Base-by-base conservation (phyloP, 2,888 invertebrate species). In the Xestia ashworthii region DNA sequence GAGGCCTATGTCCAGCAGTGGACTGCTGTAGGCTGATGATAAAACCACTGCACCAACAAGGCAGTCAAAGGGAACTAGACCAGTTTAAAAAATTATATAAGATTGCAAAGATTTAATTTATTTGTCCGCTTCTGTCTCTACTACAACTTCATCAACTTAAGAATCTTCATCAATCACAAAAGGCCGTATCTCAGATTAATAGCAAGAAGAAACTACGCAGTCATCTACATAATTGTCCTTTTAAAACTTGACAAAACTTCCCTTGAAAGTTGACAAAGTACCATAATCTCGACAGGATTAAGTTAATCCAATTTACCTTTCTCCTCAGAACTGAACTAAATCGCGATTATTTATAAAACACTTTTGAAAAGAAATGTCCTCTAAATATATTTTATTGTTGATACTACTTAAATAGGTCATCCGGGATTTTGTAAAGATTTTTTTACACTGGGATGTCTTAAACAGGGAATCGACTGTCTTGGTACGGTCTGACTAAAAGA, bases 251-350 rank as follows among this genome's bases (percentile, higher is more conserved):
- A 75, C 76, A 44, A 58, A 78, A 68, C 62, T 69, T 71, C 11
- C 60, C 32, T 38, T 60, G 19, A 69, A 82, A 76, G 48, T 82
- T 85, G 75, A 85, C 76, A 79, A 85, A 84, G 81, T 76, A 74
- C 71, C 60, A 58, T 79, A 66, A 85, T 79, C 53, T 53, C 58
- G 12, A 64, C 71, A n/a, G 60, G 60, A 82, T 79, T 74, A 65
- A 60, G 14, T 11, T 74, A 64, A 82, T 48, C 69, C 70, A 58
- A 77, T 74, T 78, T 81, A 66, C 72, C 64, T 72, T 75, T 67
- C 32, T n/a, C 46, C 68, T 69, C 32, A 25, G n/a, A 46, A 74
- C 46, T 12, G 16, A 80, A 80, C 83, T 76, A 71, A 72, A 71
- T 83, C 11, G 38, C 55, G 48, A 66, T 70, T 74, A 68, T 72